Base-by-base conservation (phyloP, 2,888 invertebrate genomes). In the Chrysotoxum bicinctum region DNA sequence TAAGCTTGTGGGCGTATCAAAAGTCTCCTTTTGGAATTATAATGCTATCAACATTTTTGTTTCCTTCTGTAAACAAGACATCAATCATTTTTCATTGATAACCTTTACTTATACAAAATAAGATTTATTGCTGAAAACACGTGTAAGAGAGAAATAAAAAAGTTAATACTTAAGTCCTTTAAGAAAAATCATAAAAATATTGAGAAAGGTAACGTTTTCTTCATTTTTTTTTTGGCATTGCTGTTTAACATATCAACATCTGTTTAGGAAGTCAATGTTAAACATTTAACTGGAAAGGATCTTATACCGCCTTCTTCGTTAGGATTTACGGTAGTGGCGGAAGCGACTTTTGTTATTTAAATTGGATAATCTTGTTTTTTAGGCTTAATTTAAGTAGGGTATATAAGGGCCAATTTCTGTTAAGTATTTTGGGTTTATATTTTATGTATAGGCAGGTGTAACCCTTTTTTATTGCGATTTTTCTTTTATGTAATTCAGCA, bases 21-120 rank as follows among this genome's bases (percentile, higher is more conserved):
- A 56, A 35, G 35, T 56, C 56, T 35, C 35, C 21, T 35, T 56
- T 56, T 56, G 7, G 35, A 56, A 14, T 35, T 35, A 16, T 6
- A 8, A 50, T n/a, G 50, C 23, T 50, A 8, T 26, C 50, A 50
- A n/a, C 14, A 1, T n/a, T 50, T 23, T 21, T 21, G 10, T 21
- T 12, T 50, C 21, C 7, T 21, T 10, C 19, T 12, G 16, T 16
- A 32, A 30, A 30, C 5, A 32, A 19, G 30, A 54, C 32, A 54
- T 54, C 54, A 54, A 54, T 54, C 54, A 54, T 54, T 54, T 54
- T 30, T 10, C 16, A 54, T 54, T 54, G 30, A 10, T 54, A 54
- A 54, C 16, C 30, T 32, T 54, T 30, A n/a, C 16, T 54, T 52
- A 30, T 5, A 14, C 1, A 26, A 50, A 26, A 26, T 26, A 30